A percentile compares a stretch with the other conserved stretches of the same genome.
These are phyloP conservation scores for Coenonympha glycerion DNA, from an alignment of 2,888 invertebrate genomes.

Conservation along the genomic window DNA sequence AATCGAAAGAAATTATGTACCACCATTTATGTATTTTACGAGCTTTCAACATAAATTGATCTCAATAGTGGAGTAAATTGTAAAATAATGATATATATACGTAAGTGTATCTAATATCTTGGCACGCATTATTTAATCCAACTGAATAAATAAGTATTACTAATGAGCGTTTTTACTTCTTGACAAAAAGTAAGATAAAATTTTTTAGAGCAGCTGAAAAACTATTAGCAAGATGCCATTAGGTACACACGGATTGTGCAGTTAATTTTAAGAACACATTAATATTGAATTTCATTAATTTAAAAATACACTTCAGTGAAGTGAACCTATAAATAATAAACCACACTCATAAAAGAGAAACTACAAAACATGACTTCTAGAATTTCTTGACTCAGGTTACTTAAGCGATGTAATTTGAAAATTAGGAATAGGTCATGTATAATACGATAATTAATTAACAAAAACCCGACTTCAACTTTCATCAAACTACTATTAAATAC, in stretches of 20 bases:
- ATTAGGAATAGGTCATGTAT: too few relatives aligned
- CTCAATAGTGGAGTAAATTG: background rate
- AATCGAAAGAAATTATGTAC: background rate
- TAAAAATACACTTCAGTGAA: too few relatives aligned
- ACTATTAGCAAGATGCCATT: background rate
- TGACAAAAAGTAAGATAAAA: background rate
- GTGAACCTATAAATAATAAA: too few relatives aligned
- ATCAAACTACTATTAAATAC: too few relatives aligned
- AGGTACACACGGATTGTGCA: background rate
- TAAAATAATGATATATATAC: background rate
- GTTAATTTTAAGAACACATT: background rate
- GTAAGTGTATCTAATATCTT: background rate
- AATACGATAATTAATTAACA: too few relatives aligned
- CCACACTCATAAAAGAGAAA: too few relatives aligned
- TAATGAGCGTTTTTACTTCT: background rate
- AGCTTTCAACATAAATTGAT: background rate
- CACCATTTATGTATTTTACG: background rate
- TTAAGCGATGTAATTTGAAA: too few relatives aligned
- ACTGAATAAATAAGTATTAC: background rate
- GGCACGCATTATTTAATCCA: background rate
- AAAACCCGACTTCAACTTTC: too few relatives aligned
- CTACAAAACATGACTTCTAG: too few relatives aligned
- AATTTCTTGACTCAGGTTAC: background rate
- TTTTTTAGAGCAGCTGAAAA: background rate
- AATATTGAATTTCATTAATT: background rate